Conservation (phyloP, 37 sponge, comb jelly and placozoan species). For the Bolinopsis microptera region DNA sequence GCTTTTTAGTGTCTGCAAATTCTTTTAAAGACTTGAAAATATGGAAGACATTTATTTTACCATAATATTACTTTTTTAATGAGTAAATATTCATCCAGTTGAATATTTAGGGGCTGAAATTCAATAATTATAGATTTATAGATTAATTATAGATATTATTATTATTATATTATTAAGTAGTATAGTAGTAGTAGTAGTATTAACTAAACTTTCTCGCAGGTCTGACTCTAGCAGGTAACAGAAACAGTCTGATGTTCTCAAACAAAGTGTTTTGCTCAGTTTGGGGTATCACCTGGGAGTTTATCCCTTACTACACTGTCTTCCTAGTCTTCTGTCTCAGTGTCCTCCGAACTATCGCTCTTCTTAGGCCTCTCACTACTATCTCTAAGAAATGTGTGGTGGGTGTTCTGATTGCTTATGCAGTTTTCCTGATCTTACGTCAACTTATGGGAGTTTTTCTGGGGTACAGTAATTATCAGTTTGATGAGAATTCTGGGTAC, state of each 20-base stretch:
- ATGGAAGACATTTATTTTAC: no score
- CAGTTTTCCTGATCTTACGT: background rate
- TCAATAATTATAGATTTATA: background rate
- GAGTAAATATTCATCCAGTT: no score
- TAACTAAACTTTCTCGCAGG: background rate
- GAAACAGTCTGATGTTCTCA: background rate
- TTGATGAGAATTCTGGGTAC: background rate
- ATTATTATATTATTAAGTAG: no score
- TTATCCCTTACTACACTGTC: conserved; percentile 44
- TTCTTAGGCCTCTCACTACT: background rate
- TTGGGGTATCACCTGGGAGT: conserved; percentile 51
- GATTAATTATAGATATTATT: background rate
- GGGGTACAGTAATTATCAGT: conserved; percentile 39
- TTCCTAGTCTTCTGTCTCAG: conserved; percentile 49
- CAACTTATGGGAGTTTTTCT: background rate
- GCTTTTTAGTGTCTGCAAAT: no score
- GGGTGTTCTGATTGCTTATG: background rate
- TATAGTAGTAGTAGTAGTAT: background rate
- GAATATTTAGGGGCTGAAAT: background rate
- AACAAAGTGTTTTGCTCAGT: background rate
- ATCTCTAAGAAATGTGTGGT: background rate
- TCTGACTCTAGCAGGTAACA: background rate
- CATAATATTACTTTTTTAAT: no score
- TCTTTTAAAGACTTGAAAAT: no score
- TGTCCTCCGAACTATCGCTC: background rate